phyloP scores from a whole-genome alignment of 2,113 vertebrate genomes.

The Cheilinus undulatus region DNA sequence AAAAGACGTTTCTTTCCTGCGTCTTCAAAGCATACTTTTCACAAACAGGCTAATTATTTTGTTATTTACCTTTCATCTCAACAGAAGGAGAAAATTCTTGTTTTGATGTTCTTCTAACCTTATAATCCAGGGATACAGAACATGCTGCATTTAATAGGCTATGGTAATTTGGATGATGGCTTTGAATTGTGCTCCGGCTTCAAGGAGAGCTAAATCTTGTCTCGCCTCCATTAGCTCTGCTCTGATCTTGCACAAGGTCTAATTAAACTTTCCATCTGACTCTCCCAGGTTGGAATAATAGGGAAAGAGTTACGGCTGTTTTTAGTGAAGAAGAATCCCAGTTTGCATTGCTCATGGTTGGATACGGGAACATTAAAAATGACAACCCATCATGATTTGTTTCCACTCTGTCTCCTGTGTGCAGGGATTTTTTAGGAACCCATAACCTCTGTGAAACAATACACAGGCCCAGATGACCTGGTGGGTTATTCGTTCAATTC shows the following conservation, averaged over 20 bases:
- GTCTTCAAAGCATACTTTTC: slow-evolving; percentile 77
- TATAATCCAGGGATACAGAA: slow-evolving; percentile 44
- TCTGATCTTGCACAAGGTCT: slow-evolving; percentile 68
- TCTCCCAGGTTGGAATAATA: slow-evolving; percentile 56
- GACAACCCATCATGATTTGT: slow-evolving; percentile 51
- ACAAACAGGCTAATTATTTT: slow-evolving; percentile 78
- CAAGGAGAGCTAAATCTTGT: slow-evolving; percentile 59
- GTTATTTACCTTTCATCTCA: slow-evolving; percentile 77
- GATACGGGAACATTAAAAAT: slow-evolving; percentile 40
- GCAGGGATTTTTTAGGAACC: slow-evolving; percentile 9
- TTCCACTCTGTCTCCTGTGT: slow-evolving; percentile 37
- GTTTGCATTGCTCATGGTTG: slow-evolving; percentile 32
- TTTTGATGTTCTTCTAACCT: slow-evolving; percentile 78
- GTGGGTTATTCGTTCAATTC: slow-evolving; percentile 48
- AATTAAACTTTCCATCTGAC: slow-evolving; percentile 65
- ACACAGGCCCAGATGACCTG: slow-evolving; percentile 39
- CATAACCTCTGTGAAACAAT: slow-evolving; percentile 31
- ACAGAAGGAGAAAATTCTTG: slow-evolving; percentile 59
- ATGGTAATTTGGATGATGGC: slow-evolving; percentile 65
- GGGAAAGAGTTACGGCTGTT: slow-evolving; percentile 42
- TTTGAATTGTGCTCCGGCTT: slow-evolving; percentile 66
- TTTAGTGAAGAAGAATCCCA: slow-evolving; percentile 44
- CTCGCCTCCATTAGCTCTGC: slow-evolving; percentile 58
- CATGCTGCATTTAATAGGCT: slow-evolving; percentile 56
- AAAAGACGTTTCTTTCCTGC: slow-evolving; percentile 61